Percentiles rank a stretch among this genome's conserved stretches.
Evolutionary conservation across 2,797 vertebrate species (phyloP).

Genomic region (Leucoraja ocellata): DNA sequence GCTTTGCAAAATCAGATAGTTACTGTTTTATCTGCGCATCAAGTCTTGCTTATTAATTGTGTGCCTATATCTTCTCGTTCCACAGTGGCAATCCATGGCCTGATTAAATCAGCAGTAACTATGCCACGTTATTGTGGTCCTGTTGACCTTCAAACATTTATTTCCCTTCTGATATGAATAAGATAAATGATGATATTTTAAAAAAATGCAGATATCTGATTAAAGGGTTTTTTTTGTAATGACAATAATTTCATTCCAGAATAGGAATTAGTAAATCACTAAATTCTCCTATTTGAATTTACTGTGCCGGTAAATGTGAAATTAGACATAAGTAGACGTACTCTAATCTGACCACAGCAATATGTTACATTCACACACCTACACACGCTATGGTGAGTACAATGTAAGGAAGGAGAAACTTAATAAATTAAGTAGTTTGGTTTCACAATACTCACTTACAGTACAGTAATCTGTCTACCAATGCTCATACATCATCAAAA

Average conservation of each 20-base stretch:
- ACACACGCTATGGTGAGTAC: neutral
- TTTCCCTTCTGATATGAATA: neutral
- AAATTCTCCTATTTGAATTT: neutral
- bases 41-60: neutral
- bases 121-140: neutral
- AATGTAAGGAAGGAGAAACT: constrained; percentile 25
- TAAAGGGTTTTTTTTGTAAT: neutral
- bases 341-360: constrained; percentile 14
- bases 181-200: neutral
- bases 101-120: neutral
- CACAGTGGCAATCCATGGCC: neutral
- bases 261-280: neutral
- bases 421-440: constrained; percentile 14
- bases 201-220: too few species aligned
- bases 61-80: neutral
- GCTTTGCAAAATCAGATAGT: neutral
- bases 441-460: constrained; percentile 6
- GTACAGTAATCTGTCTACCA: constrained; percentile 14
- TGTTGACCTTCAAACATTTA: neutral
- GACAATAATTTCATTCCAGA: constrained; percentile 23
- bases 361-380: constrained; percentile 26
- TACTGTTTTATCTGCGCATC: neutral
- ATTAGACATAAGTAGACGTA: constrained; percentile 4
- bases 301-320: constrained; percentile 26
- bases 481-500: constrained; percentile 10